Conservation (phyloP, 92 coral and sea anemone species). For the Meandrina meandrites region DNA sequence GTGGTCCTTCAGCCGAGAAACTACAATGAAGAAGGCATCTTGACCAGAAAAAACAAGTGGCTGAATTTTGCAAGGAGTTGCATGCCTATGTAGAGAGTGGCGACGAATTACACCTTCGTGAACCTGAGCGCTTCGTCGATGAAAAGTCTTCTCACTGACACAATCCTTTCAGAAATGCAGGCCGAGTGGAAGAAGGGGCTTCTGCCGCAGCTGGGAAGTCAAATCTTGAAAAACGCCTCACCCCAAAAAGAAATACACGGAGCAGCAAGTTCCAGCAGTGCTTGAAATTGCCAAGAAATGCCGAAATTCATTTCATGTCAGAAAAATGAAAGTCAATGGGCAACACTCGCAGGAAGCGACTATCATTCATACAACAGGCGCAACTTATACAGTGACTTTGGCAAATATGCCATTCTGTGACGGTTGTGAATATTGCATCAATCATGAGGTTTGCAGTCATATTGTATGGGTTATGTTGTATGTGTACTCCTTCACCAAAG, state of each 20-base stretch:
- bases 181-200: slow-evolving; percentile 7
- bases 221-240: slow-evolving; percentile 32
- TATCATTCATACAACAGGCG: slow-evolving; percentile 45
- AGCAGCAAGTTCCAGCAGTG: slow-evolving; percentile 58
- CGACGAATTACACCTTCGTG: slow-evolving; percentile 22
- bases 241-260: slow-evolving; percentile 38
- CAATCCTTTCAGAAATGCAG: slow-evolving; percentile 48
- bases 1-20: slow-evolving; percentile 50
- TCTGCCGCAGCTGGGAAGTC: slow-evolving; percentile 35
- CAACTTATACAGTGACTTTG: slow-evolving; percentile 31
- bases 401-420: slow-evolving; percentile 44
- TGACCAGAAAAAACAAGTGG: slow-evolving; percentile 49
- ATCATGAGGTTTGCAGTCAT: slow-evolving; percentile 61
- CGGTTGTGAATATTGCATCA: slow-evolving; percentile 64
- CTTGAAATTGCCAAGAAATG: slow-evolving; percentile 61
- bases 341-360: slow-evolving; percentile 39
- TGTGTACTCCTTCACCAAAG: slow-evolving; percentile 61
- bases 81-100: slow-evolving; percentile 31
- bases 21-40: slow-evolving; percentile 50
- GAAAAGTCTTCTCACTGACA: slow-evolving; percentile 60
- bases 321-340: slow-evolving; percentile 29
- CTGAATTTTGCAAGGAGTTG: slow-evolving; percentile 52
- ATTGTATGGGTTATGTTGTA: slow-evolving; percentile 53
- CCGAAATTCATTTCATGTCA: slow-evolving; percentile 40
- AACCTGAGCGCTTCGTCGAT: slow-evolving; percentile 46